phyloP scores from a whole-genome alignment of 2,113 vertebrate genomes.

The Sturnus vulgaris region DNA sequence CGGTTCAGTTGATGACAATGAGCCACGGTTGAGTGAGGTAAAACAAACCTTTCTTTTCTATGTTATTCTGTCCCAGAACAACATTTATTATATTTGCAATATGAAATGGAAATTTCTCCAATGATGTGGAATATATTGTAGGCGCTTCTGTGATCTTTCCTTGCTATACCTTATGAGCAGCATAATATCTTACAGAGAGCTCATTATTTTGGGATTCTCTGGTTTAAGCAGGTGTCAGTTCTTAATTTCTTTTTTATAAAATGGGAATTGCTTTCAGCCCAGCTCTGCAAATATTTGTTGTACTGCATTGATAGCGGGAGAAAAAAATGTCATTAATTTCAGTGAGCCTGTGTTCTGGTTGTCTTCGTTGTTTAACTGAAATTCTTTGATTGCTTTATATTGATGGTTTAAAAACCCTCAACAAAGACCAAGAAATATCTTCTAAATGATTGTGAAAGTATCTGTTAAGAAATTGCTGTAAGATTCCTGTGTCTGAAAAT shows the following conservation, averaged over 20 bases:
- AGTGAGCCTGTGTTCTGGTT: not conserved
- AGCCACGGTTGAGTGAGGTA: slow-evolving; percentile 63
- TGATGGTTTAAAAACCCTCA: not conserved
- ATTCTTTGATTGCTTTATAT: not conserved
- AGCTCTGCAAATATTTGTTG: not conserved
- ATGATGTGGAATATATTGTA: not conserved
- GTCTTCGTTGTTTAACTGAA: not conserved
- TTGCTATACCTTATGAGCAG: not conserved
- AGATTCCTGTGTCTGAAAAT: not conserved
- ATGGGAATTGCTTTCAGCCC: not conserved
- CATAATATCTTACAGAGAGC: not conserved
- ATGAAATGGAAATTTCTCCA: not conserved
- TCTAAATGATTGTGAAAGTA: not conserved
- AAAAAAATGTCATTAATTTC: not conserved
- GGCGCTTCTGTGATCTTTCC: not conserved
- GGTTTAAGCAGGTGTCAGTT: not conserved
- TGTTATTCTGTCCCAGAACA: not conserved
- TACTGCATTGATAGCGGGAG: not conserved
- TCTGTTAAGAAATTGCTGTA: not conserved
- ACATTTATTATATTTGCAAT: not conserved
- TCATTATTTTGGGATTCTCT: not conserved
- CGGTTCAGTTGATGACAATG: slow-evolving; percentile 56
- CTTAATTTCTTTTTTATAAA: not conserved
- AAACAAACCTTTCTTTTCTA: not conserved
- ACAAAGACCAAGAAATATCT: not conserved